Evolutionary conservation across 2,888 invertebrate genomes (phyloP), one percentile per base, ranked within the genome.

Genomic region (Alloscopus bannaensis): DNA sequence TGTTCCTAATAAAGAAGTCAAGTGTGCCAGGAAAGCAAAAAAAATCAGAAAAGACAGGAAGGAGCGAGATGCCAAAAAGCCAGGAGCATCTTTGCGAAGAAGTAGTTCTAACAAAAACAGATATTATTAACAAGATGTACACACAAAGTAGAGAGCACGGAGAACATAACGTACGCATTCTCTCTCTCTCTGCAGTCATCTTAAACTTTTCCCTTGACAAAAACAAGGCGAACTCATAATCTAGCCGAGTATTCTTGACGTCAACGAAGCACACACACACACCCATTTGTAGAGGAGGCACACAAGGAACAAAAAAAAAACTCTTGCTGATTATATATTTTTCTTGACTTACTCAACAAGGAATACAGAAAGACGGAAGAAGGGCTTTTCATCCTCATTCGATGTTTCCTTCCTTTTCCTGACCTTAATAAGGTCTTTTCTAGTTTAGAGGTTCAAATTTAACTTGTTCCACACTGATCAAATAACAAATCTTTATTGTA

Each of bases 1-100:
- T 72, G 62, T 29, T 71, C 36, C 42, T 72, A 75, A 75, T 75
- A 75, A 75, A 75, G 62, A 75, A 75, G 64, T 75, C 65, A 75
- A 75, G 73, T 66, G n/a, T n/a, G 65, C 65, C 73, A 65, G 64
- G 47, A 71, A 73, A 40, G 42, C 18, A 57, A 42, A 31, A 47
- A 45, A 52, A 18, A 29, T n/a, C 29, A 31, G n/a, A 66, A 52
- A 28, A 45, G 26, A 59, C 40, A 57, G 70, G 59, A 42, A 59
- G 29, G 29, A 71, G 62, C 60, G 62, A 45, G 62, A 71, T 55
- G 55, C 68, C 62, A 71, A 71, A n/a, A 57, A 62, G 55, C 31
- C 68, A 55, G 24, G 26, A 36, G 8, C 36, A 36, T 6, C 36
- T 36, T 36, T 36, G 6, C 36, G 6, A 36, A 8, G 24, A 71